Conservation (phyloP, 1,140 invertebrate genomes). For the Pseudomyrmex gracilis region DNA sequence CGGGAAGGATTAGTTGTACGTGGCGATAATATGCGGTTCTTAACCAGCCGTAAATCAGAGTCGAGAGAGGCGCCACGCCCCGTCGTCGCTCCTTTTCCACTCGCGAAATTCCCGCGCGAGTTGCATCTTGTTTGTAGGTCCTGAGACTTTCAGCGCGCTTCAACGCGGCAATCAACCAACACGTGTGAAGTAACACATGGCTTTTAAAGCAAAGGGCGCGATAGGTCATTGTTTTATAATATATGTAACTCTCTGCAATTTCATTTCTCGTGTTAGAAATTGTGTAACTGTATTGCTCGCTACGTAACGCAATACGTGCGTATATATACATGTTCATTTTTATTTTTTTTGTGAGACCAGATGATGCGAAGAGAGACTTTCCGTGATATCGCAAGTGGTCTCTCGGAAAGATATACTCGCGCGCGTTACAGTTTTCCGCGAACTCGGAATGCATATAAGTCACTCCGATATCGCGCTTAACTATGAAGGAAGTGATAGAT, state of each 20-base stretch:
- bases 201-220: background rate
- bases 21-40: constrained; percentile 77
- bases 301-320: background rate
- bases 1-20: constrained; percentile 80
- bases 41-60: constrained; percentile 83
- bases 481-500: constrained; percentile 40
- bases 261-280: too few relatives aligned
- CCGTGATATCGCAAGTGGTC: background rate
- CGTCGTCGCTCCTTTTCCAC: constrained; percentile 37
- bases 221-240: background rate
- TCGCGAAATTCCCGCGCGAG: constrained; percentile 50
- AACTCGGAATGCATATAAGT: constrained; percentile 8
- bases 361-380: background rate
- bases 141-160: background rate
- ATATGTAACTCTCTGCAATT: background rate
- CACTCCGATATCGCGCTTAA: constrained; percentile 33
- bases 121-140: constrained; percentile 30
- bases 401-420: background rate
- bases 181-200: background rate
- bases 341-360: background rate
- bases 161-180: background rate
- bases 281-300: too few relatives aligned
- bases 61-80: constrained; percentile 73
- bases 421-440: background rate
- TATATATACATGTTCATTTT: background rate